Percentiles rank a stretch among this genome's conserved stretches.
Evolutionary conservation across 2,113 vertebrate genomes (phyloP).

Genomic region (Percopsis transmontana): DNA sequence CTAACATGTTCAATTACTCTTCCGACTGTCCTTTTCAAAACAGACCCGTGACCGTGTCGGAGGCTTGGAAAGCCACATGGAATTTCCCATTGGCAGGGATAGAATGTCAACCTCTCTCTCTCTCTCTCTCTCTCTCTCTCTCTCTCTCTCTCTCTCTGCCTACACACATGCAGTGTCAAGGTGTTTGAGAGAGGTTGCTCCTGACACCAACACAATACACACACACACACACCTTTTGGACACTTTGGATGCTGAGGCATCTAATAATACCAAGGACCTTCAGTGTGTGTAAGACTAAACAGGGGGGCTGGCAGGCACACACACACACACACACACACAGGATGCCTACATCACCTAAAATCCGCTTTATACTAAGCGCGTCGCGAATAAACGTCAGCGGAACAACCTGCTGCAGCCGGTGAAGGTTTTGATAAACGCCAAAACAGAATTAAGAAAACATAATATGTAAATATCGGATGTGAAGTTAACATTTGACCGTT

Average conservation of each 20-base stretch:
- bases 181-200: too few relatives aligned
- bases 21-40: not conserved
- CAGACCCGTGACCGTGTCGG: not conserved
- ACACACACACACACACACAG: conserved; percentile 4
- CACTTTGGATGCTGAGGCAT: conserved; percentile 23
- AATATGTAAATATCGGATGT: too few relatives aligned
- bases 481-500: too few relatives aligned
- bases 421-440: too few relatives aligned
- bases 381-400: too few relatives aligned
- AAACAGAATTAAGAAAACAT: too few relatives aligned
- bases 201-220: conserved; percentile 11
- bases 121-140: not conserved
- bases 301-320: not conserved
- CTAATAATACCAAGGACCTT: conserved; percentile 49
- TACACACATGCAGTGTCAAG: too few relatives aligned
- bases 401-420: too few relatives aligned
- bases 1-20: not conserved
- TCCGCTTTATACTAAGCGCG: too few relatives aligned
- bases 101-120: not conserved
- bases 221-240: conserved; percentile 31
- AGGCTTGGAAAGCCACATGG: conserved; percentile 15
- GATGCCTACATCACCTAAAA: too few relatives aligned
- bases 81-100: conserved; percentile 46
- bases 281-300: too few relatives aligned
- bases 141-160: conserved; percentile 18